Percentiles rank a stretch among this genome's conserved stretches.
These are phyloP conservation scores for Pitangus sulphuratus DNA, from an alignment of 2,797 vertebrate genomes.

Conservation along the genomic window DNA sequence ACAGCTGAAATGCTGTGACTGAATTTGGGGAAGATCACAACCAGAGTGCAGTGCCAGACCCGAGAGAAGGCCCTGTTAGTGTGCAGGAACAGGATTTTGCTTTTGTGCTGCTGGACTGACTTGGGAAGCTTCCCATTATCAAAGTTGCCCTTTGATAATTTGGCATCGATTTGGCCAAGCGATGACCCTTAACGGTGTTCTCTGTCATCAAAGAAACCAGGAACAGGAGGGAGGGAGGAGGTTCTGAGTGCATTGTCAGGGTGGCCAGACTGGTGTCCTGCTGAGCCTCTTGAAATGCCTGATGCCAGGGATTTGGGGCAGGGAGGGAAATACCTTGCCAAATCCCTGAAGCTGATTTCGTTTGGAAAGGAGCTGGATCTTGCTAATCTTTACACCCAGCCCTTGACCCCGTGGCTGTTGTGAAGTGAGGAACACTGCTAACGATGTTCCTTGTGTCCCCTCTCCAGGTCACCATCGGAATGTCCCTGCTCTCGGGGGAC, in stretches of 20 bases:
- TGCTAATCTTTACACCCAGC: background rate
- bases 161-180: background rate
- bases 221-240: background rate
- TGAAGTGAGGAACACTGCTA: background rate
- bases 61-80: background rate
- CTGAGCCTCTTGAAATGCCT: background rate
- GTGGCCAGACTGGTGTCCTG: background rate
- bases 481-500: slow-evolving; percentile 94
- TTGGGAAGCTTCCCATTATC: background rate
- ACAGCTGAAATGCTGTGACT: background rate
- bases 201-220: background rate
- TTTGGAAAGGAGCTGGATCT: background rate
- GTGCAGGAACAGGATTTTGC: background rate
- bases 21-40: background rate
- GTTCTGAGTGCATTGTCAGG: background rate
- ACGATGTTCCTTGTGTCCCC: background rate
- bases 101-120: background rate
- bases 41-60: background rate
- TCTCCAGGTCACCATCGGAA: slow-evolving; percentile 91
- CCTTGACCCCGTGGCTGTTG: background rate
- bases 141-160: background rate
- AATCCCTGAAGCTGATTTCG: slow-evolving; percentile 6
- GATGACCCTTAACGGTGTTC: background rate
- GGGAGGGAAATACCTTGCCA: background rate
- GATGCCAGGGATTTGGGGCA: background rate